Evolutionary conservation across 2,113 vertebrate species (phyloP).

Genomic region (Uria lomvia): DNA sequence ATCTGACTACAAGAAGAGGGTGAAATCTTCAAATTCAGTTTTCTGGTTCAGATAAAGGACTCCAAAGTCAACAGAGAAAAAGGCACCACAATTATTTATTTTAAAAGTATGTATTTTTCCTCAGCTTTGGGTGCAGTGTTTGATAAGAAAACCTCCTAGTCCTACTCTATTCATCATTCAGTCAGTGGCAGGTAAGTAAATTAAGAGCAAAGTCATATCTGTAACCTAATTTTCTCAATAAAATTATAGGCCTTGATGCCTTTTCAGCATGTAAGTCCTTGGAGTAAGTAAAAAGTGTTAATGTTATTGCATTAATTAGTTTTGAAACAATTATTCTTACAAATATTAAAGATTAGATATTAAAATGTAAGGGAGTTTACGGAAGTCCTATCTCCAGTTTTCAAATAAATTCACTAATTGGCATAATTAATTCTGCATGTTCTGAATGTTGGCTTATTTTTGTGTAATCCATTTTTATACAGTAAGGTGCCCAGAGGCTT

Average conservation of each 20-base stretch:
- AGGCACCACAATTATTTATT: neutral
- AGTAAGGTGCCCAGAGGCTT: neutral
- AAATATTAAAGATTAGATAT: neutral
- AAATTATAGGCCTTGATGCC: neutral
- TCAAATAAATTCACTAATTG: neutral
- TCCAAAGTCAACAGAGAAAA: neutral
- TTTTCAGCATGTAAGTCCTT: neutral
- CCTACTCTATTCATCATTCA: neutral
- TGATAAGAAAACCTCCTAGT: neutral
- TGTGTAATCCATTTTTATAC: neutral
- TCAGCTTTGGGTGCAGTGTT: neutral
- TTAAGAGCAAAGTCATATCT: neutral
- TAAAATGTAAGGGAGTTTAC: neutral
- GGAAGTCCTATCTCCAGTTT: neutral
- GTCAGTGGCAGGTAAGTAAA: neutral
- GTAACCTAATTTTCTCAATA: conserved; percentile 1
- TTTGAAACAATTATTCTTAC: neutral
- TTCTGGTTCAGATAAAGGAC: neutral
- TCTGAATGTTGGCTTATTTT: neutral
- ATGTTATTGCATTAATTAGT: neutral
- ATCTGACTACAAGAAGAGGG: neutral
- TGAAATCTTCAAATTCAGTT: neutral
- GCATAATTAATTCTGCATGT: neutral
- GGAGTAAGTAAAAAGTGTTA: neutral
- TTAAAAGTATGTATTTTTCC: neutral